Percentiles rank a stretch among this genome's conserved stretches.
These are phyloP conservation scores for Pseudorhiza aurosa DNA, from an alignment of 30 jellyfish, hydroid and myxozoan species.

Conservation along the genomic window DNA sequence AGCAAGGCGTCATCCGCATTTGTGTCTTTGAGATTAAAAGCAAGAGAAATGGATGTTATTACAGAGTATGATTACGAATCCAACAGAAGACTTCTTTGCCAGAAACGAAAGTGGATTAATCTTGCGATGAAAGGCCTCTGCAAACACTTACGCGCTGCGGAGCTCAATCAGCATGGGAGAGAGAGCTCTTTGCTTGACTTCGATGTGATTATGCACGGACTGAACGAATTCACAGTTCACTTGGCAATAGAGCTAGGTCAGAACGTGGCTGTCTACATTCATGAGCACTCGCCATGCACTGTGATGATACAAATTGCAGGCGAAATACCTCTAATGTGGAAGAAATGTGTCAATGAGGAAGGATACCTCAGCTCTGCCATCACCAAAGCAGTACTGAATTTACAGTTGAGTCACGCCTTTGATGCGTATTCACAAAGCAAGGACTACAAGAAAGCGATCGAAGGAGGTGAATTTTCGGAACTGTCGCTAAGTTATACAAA, in stretches of 20 bases:
- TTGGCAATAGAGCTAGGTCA: neutral
- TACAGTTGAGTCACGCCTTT: neutral
- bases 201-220: neutral
- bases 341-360: neutral
- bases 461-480: neutral
- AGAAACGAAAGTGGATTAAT: neutral
- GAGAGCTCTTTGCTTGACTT: neutral
- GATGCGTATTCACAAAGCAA: neutral
- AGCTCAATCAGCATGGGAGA: neutral
- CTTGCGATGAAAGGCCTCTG: neutral
- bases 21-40: no score
- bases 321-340: neutral
- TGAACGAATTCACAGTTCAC: neutral
- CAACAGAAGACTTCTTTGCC: neutral
- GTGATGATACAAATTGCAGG: neutral
- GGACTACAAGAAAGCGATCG: neutral
- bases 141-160: neutral
- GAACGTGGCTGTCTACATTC: neutral
- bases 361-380: neutral
- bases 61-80: slow-evolving; percentile 8
- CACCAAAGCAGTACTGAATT: neutral
- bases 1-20: no score
- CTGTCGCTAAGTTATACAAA: neutral
- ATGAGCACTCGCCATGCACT: neutral
- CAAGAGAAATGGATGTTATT: neutral